These are phyloP conservation scores for Ariopsis seemanni DNA, from an alignment of 2,113 vertebrate species.

Conservation along the genomic window DNA sequence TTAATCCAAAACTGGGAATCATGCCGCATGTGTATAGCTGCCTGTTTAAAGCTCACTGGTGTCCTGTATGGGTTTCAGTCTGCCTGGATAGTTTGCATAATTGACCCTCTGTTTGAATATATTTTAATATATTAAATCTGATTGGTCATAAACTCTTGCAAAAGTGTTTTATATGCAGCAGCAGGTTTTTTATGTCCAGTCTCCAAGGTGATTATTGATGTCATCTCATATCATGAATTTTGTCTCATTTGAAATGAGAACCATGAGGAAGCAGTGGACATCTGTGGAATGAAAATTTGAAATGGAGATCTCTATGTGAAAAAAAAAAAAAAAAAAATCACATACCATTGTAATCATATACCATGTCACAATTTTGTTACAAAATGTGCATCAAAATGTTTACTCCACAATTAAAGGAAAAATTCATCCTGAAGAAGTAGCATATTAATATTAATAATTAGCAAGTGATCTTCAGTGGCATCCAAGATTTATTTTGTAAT, in stretches of 20 bases:
- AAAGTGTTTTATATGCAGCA: constrained; percentile 55
- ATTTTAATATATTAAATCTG: constrained; percentile 56
- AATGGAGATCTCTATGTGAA: not conserved
- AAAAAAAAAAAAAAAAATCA: not conserved
- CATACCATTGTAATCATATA: not conserved
- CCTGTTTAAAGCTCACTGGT: constrained; percentile 45
- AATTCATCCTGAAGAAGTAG: not conserved
- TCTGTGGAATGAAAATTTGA: constrained; percentile 23
- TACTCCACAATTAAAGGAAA: not conserved
- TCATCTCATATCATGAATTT: constrained; percentile 50
- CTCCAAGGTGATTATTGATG: constrained; percentile 56
- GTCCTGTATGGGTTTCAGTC: constrained; percentile 46
- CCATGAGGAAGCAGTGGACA: constrained; percentile 11
- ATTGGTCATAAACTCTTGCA: constrained; percentile 50
- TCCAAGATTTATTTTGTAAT: not conserved
- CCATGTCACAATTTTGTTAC: not conserved
- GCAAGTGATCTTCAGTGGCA: not conserved
- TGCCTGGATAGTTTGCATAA: constrained; percentile 52
- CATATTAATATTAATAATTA: not conserved
- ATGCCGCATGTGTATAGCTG: constrained; percentile 35
- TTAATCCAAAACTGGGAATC: constrained; percentile 21
- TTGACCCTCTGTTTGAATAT: constrained; percentile 54
- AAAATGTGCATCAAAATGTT: not conserved
- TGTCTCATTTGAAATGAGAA: constrained; percentile 35
- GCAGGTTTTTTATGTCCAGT: constrained; percentile 40